A percentile compares a stretch with the other conserved stretches of the same genome.
Evolutionary conservation across 2,888 invertebrate species (phyloP).

Genomic region (Phengaris arion): DNA sequence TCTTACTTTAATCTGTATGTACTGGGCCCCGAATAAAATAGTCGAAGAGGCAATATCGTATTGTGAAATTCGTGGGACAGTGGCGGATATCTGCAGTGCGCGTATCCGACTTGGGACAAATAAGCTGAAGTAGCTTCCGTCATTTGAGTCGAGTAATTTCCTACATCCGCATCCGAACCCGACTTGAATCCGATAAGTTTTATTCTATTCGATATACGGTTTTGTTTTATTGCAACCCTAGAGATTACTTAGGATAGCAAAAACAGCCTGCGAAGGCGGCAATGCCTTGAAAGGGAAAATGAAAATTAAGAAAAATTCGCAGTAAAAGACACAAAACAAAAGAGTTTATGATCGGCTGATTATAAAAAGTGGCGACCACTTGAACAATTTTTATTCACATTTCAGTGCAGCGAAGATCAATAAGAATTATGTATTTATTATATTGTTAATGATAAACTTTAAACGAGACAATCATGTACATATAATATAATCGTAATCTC

Average conservation of each 20-base stretch:
- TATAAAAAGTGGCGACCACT: no score
- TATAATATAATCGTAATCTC: no score
- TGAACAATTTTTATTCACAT: no score
- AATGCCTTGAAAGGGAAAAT: neutral
- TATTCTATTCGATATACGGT: constrained; percentile 15
- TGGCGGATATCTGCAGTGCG: constrained; percentile 49
- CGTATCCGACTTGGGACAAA: constrained; percentile 55
- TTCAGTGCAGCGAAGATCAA: no score
- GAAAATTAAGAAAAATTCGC: neutral
- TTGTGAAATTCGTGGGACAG: constrained; percentile 45
- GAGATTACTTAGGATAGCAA: neutral
- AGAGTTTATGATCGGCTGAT: no score
- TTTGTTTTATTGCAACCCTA: constrained; percentile 4
- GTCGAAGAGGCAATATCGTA: constrained; percentile 11
- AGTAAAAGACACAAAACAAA: no score
- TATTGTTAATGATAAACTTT: no score
- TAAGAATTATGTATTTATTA: no score
- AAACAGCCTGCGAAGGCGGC: neutral
- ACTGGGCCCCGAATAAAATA: neutral
- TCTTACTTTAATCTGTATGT: no score
- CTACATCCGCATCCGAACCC: constrained; percentile 51
- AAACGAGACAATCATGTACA: no score
- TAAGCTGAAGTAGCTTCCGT: constrained; percentile 59
- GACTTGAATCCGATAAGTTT: constrained; percentile 40
- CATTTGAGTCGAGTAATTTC: constrained; percentile 59